Evolutionary conservation across 2,888 invertebrate species (phyloP).

Genomic region (Volucella zonaria): DNA sequence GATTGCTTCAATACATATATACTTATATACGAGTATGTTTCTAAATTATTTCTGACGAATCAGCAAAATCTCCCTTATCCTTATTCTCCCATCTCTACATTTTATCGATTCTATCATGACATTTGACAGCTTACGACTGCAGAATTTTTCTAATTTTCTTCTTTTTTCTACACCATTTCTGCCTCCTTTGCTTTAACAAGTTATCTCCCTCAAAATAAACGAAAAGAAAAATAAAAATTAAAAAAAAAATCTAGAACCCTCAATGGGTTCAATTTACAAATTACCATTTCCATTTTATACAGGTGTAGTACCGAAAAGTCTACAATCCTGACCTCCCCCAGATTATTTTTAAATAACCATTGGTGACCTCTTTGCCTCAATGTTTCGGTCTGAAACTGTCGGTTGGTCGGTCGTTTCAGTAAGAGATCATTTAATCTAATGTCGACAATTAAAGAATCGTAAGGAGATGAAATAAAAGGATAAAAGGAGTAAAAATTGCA

Average conservation of each 20-base stretch:
- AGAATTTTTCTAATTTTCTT: background rate
- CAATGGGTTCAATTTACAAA: slow-evolving; percentile 23
- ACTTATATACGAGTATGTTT: too few species aligned
- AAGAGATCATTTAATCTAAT: slow-evolving; percentile 48
- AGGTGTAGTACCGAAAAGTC: slow-evolving; percentile 17
- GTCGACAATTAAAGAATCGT: slow-evolving; percentile 33
- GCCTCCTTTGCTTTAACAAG: background rate
- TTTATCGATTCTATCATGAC: slow-evolving; percentile 12
- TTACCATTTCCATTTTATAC: slow-evolving; percentile 36
- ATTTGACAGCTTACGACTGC: slow-evolving; percentile 24
- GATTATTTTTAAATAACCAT: slow-evolving; percentile 23
- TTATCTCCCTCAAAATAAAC: background rate
- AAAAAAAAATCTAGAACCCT: background rate
- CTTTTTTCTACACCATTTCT: background rate
- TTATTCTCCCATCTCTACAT: background rate
- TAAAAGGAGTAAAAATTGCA: slow-evolving; percentile 25
- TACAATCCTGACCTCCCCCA: background rate
- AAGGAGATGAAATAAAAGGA: slow-evolving; percentile 13
- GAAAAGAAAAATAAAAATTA: background rate
- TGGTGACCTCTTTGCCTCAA: slow-evolving; percentile 27
- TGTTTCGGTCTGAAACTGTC: background rate
- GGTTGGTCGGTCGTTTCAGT: background rate
- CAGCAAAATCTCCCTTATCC: too few species aligned
- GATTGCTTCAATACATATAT: too few species aligned
- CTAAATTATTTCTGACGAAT: too few species aligned